Percentiles rank a stretch among this genome's conserved stretches.
These are phyloP conservation scores for Epistrophe eligans DNA, from an alignment of 2,888 invertebrate species.

Conservation along the genomic window DNA sequence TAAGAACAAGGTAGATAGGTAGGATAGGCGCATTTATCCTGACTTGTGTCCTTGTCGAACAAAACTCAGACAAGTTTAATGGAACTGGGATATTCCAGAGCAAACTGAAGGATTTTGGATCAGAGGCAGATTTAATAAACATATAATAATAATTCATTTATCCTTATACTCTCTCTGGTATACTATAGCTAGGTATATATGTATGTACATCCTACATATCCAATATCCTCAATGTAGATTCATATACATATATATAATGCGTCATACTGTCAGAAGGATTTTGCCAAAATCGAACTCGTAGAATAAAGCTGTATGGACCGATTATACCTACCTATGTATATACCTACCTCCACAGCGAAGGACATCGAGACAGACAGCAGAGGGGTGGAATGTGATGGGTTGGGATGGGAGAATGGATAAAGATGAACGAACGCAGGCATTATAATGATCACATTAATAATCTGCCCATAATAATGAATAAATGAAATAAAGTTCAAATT, in stretches of 20 bases:
- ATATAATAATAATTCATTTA: conserved; percentile 69
- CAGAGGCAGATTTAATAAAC: conserved; percentile 66
- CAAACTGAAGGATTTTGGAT: conserved; percentile 61
- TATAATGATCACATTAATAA: conserved; percentile 77
- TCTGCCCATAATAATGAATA: conserved; percentile 76
- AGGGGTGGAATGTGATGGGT: not conserved
- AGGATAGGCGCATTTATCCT: conserved; percentile 29
- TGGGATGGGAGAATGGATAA: conserved; percentile 17
- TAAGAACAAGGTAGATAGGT: conserved; percentile 12
- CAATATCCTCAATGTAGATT: not conserved
- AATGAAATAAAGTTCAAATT: conserved; percentile 78
- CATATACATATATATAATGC: not conserved
- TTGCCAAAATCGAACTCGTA: conserved; percentile 34
- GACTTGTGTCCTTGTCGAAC: conserved; percentile 18
- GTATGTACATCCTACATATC: not conserved
- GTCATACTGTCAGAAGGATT: conserved; percentile 50
- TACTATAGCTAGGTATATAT: too few relatives aligned
- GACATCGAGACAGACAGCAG: not conserved
- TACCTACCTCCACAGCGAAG: not conserved
- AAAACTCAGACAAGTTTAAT: conserved; percentile 23
- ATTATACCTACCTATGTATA: conserved; percentile 24
- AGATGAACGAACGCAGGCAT: conserved; percentile 65
- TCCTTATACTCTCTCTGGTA: conserved; percentile 8
- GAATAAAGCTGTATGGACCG: conserved; percentile 14
- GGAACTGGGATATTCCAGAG: conserved; percentile 11